Evolutionary conservation across 2,113 vertebrate species (phyloP), one percentile per base, ranked within the genome.

Genomic region (Elaphurus davidianus): DNA sequence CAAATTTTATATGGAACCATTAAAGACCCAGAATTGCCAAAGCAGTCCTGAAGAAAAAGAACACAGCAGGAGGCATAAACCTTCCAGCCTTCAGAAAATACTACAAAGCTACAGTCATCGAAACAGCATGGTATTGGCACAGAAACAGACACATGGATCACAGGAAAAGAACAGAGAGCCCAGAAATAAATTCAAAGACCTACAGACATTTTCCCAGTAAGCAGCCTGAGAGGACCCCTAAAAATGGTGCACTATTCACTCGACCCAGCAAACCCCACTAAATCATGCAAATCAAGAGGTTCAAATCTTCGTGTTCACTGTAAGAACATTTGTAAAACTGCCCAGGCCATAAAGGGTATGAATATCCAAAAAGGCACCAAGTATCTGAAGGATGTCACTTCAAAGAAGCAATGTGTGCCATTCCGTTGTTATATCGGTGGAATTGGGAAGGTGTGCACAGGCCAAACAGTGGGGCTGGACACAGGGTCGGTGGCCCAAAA

Each of bases 351-450:
- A 74, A 40, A 74, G 67, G n/a, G 36, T 74, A 40, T 40, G 36
- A 36, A 40, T 74, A 74, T 25, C 67, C 0, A 0, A 74, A 74
- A 74, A 74, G n/a, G 36, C n/a, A 74, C 36, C 36, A 74, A 23
- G 67, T 40, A 40, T 40, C 67, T 74, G 36, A 40, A 74, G 67
- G 67, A 74, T 74, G 67, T 74, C 67, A 74, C 36, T 13, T 74
- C 40, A 40, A 25, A 74, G 36, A 74, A 40, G 36, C 67, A 71
- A 6, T 12, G 10, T 23, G n/a, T 40, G n/a, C 67, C 67, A 13
- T 71, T 71, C n/a, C 8, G 0, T 23, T 5, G 0, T 40, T 40
- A 13, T 2, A 71, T 23, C 0, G 1, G 67, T 71, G 19, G n/a
- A 71, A n/a, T 2, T 71, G 19, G 19, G 23, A 23, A 23, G 67